Percentiles rank a stretch among this genome's conserved stretches.
phyloP scores from a whole-genome alignment of 2,888 invertebrate genomes.

The Allophyes oxyacanthae region DNA sequence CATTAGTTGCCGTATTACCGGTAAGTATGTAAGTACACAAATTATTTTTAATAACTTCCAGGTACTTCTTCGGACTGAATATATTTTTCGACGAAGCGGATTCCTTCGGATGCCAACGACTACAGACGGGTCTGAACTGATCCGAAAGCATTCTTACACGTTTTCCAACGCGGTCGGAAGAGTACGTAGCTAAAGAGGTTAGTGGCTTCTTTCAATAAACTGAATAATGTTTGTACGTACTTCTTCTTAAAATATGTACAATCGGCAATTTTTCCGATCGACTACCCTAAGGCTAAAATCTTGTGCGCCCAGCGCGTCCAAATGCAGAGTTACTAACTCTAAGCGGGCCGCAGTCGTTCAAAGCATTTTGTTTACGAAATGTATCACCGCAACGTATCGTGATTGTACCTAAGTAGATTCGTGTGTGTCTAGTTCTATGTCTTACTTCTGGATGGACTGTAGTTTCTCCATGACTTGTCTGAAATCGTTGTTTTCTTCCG shows the following conservation, averaged over 20 bases:
- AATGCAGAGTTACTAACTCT: too few species aligned
- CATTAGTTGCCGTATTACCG: too few species aligned
- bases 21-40: too few species aligned
- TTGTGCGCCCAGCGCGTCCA: too few species aligned
- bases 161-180: slow-evolving; percentile 36
- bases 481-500: background rate
- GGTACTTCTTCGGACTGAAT: background rate
- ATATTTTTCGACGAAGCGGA: background rate
- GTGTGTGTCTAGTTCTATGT: slow-evolving; percentile 33
- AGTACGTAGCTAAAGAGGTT: slow-evolving; percentile 15
- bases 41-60: background rate
- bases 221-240: too few species aligned
- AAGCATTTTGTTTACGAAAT: too few species aligned
- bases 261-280: too few species aligned
- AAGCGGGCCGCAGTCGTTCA: too few species aligned
- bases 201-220: too few species aligned
- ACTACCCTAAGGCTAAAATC: too few species aligned
- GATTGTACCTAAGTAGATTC: slow-evolving; percentile 14
- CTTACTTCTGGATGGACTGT: background rate
- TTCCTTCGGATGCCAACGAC: slow-evolving; percentile 7
- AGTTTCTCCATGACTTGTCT: background rate
- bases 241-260: too few species aligned
- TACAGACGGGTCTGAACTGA: slow-evolving; percentile 19
- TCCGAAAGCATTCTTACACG: slow-evolving; percentile 24
- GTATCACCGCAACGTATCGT: too few species aligned